Evolutionary conservation across 2,888 invertebrate genomes (phyloP), one percentile per base, ranked within the genome.

Genomic region (Eupithecia subumbrata): DNA sequence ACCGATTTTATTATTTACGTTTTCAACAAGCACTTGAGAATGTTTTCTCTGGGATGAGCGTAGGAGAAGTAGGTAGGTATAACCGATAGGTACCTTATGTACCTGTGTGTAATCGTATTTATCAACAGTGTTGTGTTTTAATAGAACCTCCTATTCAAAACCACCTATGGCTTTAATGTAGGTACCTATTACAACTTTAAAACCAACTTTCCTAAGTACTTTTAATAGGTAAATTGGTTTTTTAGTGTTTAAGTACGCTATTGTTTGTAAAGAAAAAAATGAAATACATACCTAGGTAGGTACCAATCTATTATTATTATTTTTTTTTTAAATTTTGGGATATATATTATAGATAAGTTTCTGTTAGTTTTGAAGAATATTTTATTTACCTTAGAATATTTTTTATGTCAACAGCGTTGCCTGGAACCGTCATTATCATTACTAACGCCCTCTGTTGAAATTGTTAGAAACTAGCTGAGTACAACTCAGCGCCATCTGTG

Each of bases 381-480:
- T 12, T 56, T 11, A 56, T 56, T 56, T 56, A 22, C 12, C 22
- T 12, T 25, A 60, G 0, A 25, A 60, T 56, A 56, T 56, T 22
- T n/a, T 56, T 56, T 48, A 48, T 7, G 18, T 48, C 18, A 48
- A 18, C 45, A 18, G 7, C 18, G 18, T 48, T 18, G 16, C n/a
- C 30, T 18, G n/a, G 9, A 34, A 34, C 37, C 4, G 37, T 66
- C 22, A 34, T 71, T 73, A 75, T 66, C 22, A 34, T 71, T 73
- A 75, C 75, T 84, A 70, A 70, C 72, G 85, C 83, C 83, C 79
- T 81, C 85, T 86, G 67, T 79, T 22, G 14, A 7, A 3, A 40
- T 25, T 34, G 11, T 63, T 63, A 56, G 63, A 63, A 73, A 45
- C 66, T 56, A 52, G 34, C 1, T 5, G 14, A 67, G 37, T 64